Conservation (phyloP, 2,888 invertebrate species). For the Andrena haemorrhoa region DNA sequence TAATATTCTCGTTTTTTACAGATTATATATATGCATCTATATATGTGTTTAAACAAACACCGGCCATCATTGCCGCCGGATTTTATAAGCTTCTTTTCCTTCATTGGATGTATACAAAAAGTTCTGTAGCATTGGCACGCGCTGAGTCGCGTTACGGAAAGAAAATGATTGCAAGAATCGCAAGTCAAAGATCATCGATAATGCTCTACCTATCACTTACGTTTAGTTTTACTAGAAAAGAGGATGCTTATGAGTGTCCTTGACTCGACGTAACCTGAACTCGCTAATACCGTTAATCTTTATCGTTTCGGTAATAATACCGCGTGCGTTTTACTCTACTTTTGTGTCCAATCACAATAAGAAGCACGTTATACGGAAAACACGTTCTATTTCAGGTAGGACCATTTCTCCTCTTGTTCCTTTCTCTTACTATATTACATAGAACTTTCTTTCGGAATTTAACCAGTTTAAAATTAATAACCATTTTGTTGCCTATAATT, state of each 20-base stretch:
- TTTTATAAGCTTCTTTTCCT: background rate
- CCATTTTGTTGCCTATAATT: slow-evolving; percentile 81
- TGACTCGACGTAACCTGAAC: slow-evolving; percentile 21
- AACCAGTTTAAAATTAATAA: slow-evolving; percentile 73
- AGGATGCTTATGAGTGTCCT: slow-evolving; percentile 56
- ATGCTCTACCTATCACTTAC: slow-evolving; percentile 50
- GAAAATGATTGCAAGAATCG: slow-evolving; percentile 29
- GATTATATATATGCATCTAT: background rate
- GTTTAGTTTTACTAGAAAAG: slow-evolving; percentile 46
- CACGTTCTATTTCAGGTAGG: slow-evolving; percentile 29
- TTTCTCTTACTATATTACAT: slow-evolving; percentile 65
- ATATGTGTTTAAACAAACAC: slow-evolving; percentile 4
- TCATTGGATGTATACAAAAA: background rate
- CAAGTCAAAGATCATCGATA: slow-evolving; percentile 31
- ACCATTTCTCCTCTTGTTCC: slow-evolving; percentile 24
- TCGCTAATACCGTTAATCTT: slow-evolving; percentile 26
- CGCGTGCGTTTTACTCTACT: slow-evolving; percentile 33
- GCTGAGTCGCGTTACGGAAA: background rate
- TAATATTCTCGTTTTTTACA: slow-evolving; percentile 6
- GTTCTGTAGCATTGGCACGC: slow-evolving; percentile 3
- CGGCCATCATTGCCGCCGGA: background rate
- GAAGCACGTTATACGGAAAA: slow-evolving; percentile 52
- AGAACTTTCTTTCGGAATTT: slow-evolving; percentile 41
- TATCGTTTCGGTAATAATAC: slow-evolving; percentile 18
- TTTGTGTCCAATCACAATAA: slow-evolving; percentile 40